Percentiles rank a stretch among this genome's conserved stretches.
Evolutionary conservation across 1,140 invertebrate genomes (phyloP).

Genomic region (Plectrocnemia conspersa): DNA sequence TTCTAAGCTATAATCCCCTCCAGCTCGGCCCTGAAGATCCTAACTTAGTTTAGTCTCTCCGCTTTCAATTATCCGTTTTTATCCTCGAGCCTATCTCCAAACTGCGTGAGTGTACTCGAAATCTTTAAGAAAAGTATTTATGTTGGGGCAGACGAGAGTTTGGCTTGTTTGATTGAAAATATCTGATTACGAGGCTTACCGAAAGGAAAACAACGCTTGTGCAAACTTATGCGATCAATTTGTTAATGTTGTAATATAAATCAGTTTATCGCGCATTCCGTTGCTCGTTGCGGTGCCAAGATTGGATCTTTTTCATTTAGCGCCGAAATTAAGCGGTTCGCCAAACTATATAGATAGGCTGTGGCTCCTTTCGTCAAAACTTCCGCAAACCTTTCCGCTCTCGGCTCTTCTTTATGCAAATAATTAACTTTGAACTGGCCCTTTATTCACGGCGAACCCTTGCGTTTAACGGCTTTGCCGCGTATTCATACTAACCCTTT

Average conservation of each 20-base stretch:
- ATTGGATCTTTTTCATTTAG: neutral
- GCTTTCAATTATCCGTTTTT: conserved; percentile 37
- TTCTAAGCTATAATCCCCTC: conserved; percentile 33
- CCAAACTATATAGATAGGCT: conserved; percentile 15
- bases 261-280: too few relatives aligned
- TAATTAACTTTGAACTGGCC: conserved; percentile 31
- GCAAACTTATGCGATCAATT: too few relatives aligned
- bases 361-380: conserved; percentile 32
- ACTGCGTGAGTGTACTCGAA: conserved; percentile 25
- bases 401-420: conserved; percentile 33
- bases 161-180: conserved; percentile 27
- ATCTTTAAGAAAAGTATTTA: conserved; percentile 33
- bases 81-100: conserved; percentile 34
- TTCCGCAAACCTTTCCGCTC: conserved; percentile 30
- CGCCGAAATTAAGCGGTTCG: neutral
- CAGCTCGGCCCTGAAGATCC: conserved; percentile 25
- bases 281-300: neutral
- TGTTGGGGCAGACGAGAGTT: conserved; percentile 24
- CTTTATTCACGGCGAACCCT: conserved; percentile 29
- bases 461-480: conserved; percentile 20
- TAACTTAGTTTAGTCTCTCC: conserved; percentile 35
- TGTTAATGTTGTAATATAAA: too few relatives aligned
- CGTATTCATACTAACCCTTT: conserved; percentile 10
- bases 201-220: conserved; percentile 17
- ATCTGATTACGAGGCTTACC: conserved; percentile 27